Percentiles rank a stretch among this genome's conserved stretches.
Evolutionary conservation across 2,888 invertebrate species (phyloP).

Genomic region (Metalampra italica): DNA sequence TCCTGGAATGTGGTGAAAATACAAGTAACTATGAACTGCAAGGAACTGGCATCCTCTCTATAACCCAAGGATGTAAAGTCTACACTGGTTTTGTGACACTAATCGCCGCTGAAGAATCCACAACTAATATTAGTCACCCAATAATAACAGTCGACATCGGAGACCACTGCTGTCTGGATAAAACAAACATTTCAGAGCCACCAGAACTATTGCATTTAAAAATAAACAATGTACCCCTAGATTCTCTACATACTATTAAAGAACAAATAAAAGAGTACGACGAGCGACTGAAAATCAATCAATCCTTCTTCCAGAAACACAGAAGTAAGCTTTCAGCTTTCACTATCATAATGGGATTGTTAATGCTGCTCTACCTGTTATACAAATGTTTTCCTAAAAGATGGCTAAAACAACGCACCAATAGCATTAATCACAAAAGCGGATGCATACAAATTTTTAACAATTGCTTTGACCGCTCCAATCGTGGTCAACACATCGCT

Average conservation of each 20-base stretch:
- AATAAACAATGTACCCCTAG: not conserved
- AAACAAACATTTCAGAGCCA: not conserved
- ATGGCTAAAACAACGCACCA: no score
- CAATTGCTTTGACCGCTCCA: no score
- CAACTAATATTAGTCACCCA: not conserved
- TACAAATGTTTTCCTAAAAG: no score
- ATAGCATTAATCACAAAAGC: no score
- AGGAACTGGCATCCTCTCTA: not conserved
- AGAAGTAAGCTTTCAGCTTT: no score
- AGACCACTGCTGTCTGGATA: not conserved
- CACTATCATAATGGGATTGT: no score
- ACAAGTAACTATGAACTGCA: not conserved
- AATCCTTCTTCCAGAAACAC: no score
- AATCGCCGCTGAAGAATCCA: not conserved
- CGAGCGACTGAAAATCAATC: no score
- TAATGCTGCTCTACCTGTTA: no score
- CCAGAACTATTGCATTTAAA: not conserved
- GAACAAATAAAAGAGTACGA: not conserved
- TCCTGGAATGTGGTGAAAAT: not conserved
- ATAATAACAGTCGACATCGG: not conserved
- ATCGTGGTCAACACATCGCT: no score
- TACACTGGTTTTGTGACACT: not conserved
- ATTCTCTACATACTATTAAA: not conserved
- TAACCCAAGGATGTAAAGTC: not conserved
- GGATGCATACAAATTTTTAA: no score